Conservation (phyloP, 2,113 vertebrate genomes). For the Empidonax alnorum region DNA sequence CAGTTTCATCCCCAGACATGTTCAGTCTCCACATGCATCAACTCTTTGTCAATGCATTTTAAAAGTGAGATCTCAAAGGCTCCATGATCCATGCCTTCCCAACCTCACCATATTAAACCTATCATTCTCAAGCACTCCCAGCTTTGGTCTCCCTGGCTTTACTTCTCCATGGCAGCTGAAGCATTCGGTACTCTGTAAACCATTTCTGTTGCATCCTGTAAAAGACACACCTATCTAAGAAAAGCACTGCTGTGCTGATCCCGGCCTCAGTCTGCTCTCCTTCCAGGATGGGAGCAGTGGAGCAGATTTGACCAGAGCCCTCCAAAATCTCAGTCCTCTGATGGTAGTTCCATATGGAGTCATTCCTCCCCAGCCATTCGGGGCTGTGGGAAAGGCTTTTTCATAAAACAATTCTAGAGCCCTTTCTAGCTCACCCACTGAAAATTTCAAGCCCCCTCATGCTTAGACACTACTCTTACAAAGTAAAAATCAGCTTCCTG, state of each 20-base stretch:
- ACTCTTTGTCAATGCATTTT: not conserved
- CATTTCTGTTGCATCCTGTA: not conserved
- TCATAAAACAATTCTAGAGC: not conserved
- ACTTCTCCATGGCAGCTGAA: not conserved
- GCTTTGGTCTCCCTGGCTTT: not conserved
- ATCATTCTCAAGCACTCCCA: not conserved
- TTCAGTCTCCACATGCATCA: not conserved
- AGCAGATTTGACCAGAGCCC: not conserved
- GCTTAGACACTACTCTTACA: not conserved
- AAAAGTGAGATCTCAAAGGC: not conserved
- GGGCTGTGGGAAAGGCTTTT: not conserved
- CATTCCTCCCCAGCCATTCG: not conserved
- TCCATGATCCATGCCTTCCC: not conserved
- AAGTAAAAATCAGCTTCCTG: not conserved
- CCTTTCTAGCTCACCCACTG: not conserved
- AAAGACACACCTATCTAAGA: not conserved
- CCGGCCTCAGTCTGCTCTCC: not conserved
- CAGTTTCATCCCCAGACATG: not conserved
- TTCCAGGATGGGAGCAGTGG: not conserved
- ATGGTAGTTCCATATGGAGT: not conserved
- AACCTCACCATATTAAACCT: not conserved
- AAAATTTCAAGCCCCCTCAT: not conserved
- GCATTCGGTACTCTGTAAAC: not conserved
- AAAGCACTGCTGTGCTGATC: not conserved
- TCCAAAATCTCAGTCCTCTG: accelerated